These are phyloP conservation scores for Metopia argyrocephala DNA, from an alignment of 2,888 invertebrate species.

Conservation along the genomic window DNA sequence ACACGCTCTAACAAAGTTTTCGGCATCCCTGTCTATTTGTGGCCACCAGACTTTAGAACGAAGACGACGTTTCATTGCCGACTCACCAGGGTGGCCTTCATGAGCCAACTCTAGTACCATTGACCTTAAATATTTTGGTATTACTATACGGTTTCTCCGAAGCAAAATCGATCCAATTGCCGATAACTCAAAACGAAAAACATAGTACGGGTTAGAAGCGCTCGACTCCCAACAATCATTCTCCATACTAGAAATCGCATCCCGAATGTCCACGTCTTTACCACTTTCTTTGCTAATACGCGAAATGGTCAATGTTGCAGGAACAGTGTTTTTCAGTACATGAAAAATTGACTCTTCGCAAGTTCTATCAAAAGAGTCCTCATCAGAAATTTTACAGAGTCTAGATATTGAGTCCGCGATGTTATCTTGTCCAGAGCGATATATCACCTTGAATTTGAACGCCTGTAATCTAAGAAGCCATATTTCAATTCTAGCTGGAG, in stretches of 20 bases:
- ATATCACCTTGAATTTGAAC: conserved; percentile 12
- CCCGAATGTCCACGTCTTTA: conserved; percentile 33
- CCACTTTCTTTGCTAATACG: conserved; percentile 31
- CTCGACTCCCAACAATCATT: conserved; percentile 25
- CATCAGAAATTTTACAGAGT: neutral
- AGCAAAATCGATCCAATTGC: too few species aligned
- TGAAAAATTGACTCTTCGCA: neutral
- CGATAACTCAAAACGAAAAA: neutral
- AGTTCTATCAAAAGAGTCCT: neutral
- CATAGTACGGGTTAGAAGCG: neutral
- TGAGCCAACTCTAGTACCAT: conserved; percentile 62
- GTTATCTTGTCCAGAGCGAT: neutral
- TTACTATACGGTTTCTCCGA: too few species aligned
- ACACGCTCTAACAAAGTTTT: conserved; percentile 29
- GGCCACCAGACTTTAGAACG: conserved; percentile 2
- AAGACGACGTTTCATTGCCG: conserved; percentile 50
- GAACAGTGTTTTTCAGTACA: too few species aligned
- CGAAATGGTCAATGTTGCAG: conserved; percentile 29
- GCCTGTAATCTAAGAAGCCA: conserved; percentile 49
- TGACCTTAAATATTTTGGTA: too few species aligned
- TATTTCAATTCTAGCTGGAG: conserved; percentile 58
- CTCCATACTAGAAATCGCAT: conserved; percentile 26
- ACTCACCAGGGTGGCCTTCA: conserved; percentile 69
- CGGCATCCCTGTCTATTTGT: conserved; percentile 31
- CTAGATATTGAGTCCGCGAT: neutral